Evolutionary conservation across 2,113 vertebrate species (phyloP), one percentile per base, ranked within the genome.

Genomic region (Vulpes vulpes): DNA sequence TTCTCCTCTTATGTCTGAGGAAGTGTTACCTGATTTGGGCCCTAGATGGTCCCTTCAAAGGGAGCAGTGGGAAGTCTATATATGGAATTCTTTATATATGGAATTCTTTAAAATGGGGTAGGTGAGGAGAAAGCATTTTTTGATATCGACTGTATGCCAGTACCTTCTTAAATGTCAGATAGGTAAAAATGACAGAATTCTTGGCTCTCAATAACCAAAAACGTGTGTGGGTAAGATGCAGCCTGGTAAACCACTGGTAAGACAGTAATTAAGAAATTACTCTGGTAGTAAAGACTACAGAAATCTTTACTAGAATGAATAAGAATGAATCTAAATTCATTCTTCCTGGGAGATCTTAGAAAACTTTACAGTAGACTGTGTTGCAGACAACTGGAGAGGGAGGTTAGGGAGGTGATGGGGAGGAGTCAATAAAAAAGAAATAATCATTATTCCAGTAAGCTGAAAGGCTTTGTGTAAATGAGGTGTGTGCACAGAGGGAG

Each of bases 1-100:
- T 93, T 30, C 20, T 82, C n/a, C 25, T 74, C 30, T 85, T 12
- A 20, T 62, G 79, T 78, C 53, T 97, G 82, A 96, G 38, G 55
- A 97, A 94, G 55, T n/a, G n/a, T 83, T 67, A 32, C 23, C 55
- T 62, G 49, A 53, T 35, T 10, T 2, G 32, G 62, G 17, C 23
- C 3, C 73, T 49, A 64, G 11, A 53, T 19, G 93, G 27, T 73
- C n/a, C 27, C 57, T 62, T 76, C 65, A n/a, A 11, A 65, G 32
- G 30, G 51, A 51, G 49, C 53, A 57, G 2, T 53, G 87, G 57
- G n/a, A 69, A 5, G 35, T 35, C 30, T 93, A 4, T 8, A n/a
- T 43, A 43, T 43, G 43, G 43, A 43, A 43, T 43, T 43, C 43
- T 51, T 55, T 67, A 35, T 4, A 74, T 69, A 25, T 80, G 55